Conservation (phyloP, 2,113 vertebrate species). For the Polypterus senegalus region DNA sequence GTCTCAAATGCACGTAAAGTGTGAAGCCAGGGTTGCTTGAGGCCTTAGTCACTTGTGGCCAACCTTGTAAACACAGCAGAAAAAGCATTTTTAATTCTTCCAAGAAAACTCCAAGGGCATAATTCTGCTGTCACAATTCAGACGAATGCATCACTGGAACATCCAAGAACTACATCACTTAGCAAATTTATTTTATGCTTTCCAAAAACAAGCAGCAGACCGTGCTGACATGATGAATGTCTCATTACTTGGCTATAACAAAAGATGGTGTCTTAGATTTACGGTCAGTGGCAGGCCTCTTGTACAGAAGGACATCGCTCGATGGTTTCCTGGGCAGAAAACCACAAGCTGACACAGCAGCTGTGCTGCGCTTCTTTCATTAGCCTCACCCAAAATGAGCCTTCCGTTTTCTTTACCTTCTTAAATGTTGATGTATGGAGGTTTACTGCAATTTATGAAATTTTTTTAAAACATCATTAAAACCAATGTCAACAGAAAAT, state of each 20-base stretch:
- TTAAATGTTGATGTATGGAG: not conserved
- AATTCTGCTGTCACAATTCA: no score
- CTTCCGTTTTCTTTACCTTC: not conserved
- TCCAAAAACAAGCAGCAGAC: slow-evolving; percentile 27
- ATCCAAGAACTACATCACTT: slow-evolving; percentile 19
- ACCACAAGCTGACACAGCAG: slow-evolving; percentile 8
- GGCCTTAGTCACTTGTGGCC: no score
- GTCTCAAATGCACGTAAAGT: no score
- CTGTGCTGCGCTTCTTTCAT: not conserved
- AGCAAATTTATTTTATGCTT: slow-evolving; percentile 27
- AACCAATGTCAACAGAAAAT: not conserved
- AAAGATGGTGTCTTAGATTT: slow-evolving; percentile 14
- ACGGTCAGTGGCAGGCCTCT: slow-evolving; percentile 15
- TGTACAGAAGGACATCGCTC: slow-evolving; percentile 7
- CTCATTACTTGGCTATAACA: slow-evolving; percentile 7
- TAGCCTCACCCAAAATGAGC: not conserved
- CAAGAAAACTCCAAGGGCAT: no score
- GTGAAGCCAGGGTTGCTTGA: no score
- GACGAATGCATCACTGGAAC: no score
- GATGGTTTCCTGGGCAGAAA: slow-evolving; percentile 16
- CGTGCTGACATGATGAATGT: slow-evolving; percentile 22
- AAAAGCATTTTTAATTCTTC: no score
- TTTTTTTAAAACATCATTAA: not conserved
- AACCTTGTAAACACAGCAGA: no score
- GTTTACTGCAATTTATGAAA: not conserved